phyloP scores from a whole-genome alignment of 2,888 invertebrate species.

The Apocheima hispidaria region DNA sequence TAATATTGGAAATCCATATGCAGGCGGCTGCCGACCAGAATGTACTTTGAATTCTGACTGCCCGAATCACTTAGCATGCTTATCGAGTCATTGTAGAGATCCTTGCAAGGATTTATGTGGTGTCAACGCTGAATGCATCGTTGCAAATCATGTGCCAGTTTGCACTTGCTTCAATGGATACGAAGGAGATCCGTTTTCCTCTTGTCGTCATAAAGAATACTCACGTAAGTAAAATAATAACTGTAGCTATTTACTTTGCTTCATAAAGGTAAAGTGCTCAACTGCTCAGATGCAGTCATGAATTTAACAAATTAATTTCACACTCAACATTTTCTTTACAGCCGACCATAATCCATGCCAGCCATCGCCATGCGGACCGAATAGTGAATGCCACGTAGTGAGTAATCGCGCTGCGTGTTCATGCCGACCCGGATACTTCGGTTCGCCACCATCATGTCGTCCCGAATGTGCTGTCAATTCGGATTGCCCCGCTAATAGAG shows the following conservation, averaged over 20 bases:
- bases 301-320: neutral
- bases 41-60: conserved; percentile 94
- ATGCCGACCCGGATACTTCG: conserved; percentile 89
- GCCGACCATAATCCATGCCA: conserved; percentile 87
- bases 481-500: conserved; percentile 90
- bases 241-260: neutral
- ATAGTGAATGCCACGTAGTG: conserved; percentile 90
- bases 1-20: conserved; percentile 94
- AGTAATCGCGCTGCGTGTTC: conserved; percentile 91
- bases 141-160: conserved; percentile 93
- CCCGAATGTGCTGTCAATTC: conserved; percentile 92
- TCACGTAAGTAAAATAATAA: conserved; percentile 80
- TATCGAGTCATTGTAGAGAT: conserved; percentile 94
- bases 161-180: conserved; percentile 92
- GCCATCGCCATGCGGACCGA: conserved; percentile 92
- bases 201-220: conserved; percentile 87
- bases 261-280: neutral
- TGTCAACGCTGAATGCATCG: conserved; percentile 92
- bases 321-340: conserved; percentile 8
- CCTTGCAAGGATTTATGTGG: conserved; percentile 95
- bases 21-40: conserved; percentile 94
- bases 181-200: conserved; percentile 93
- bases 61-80: conserved; percentile 90
- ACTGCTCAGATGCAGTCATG: neutral
- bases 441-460: conserved; percentile 91